phyloP scores from a whole-genome alignment of 2,113 vertebrate species.

The Alaudala cheleensis region DNA sequence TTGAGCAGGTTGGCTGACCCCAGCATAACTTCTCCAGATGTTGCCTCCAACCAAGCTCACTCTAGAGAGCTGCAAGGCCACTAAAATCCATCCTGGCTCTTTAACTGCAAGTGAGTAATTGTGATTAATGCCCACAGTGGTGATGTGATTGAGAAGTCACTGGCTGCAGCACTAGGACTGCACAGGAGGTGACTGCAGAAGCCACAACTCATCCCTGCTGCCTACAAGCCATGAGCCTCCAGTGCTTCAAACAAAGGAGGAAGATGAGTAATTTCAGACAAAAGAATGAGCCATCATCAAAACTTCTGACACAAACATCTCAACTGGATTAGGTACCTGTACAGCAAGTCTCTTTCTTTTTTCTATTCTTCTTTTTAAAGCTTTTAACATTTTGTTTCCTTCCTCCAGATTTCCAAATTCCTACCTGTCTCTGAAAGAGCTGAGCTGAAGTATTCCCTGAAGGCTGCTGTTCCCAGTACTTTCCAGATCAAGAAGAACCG shows the following conservation, averaged over 20 bases:
- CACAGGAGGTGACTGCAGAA: not conserved
- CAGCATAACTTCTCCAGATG: not conserved
- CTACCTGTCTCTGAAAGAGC: not conserved
- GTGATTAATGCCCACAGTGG: not conserved
- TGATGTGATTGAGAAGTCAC: not conserved
- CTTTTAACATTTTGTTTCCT: not conserved
- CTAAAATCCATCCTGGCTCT: not conserved
- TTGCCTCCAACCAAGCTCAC: not conserved
- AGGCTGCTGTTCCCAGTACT: not conserved
- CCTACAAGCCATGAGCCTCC: not conserved
- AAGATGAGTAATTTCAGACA: conserved; percentile 44
- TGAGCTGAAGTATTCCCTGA: not conserved
- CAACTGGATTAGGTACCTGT: not conserved
- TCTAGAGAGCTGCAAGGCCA: not conserved
- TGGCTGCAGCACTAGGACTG: not conserved
- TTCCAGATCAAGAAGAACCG: not conserved
- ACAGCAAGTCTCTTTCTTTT: not conserved
- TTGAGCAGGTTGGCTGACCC: not conserved
- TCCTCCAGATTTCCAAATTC: conserved; percentile 3
- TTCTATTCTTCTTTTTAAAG: not conserved
- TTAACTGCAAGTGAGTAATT: not conserved
- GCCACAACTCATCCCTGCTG: not conserved
- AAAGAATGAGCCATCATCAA: conserved; percentile 18
- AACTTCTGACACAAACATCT: not conserved
- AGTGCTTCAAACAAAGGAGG: not conserved